Evolutionary conservation across 2,113 vertebrate genomes (phyloP).

Genomic region (Atlantisia rogersi): DNA sequence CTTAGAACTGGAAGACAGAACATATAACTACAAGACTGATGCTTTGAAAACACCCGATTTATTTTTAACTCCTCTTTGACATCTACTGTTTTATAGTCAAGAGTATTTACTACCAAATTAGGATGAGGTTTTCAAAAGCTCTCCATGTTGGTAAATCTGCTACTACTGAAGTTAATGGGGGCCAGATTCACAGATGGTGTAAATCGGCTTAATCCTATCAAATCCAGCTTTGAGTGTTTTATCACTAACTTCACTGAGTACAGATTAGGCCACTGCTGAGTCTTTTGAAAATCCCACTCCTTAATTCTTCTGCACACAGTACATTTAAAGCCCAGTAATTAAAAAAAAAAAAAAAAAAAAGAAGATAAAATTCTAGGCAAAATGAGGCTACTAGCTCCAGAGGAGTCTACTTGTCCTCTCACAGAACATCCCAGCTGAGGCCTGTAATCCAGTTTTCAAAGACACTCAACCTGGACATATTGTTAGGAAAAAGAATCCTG

Average conservation of each 20-base stretch:
- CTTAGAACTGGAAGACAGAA: not conserved
- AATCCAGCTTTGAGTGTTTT: conserved; percentile 69
- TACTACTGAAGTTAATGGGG: conserved; percentile 58
- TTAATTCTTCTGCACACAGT: conserved; percentile 59
- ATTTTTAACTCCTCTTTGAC: not conserved
- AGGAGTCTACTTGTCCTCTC: not conserved
- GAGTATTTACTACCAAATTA: conserved; percentile 33
- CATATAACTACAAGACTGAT: not conserved
- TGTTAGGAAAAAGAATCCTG: not conserved
- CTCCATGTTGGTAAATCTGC: conserved; percentile 42
- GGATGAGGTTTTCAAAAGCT: conserved; percentile 16
- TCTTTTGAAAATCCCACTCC: conserved; percentile 61
- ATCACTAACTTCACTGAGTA: conserved; percentile 63
- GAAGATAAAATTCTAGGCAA: not conserved
- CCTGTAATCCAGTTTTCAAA: not conserved
- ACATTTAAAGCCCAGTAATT: conserved; percentile 48
- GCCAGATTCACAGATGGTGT: conserved; percentile 70
- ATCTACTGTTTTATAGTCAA: not conserved
- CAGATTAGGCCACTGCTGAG: conserved; percentile 55
- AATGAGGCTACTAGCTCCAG: not conserved
- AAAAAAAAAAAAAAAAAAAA: not conserved
- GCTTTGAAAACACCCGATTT: not conserved
- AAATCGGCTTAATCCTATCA: conserved; percentile 64
- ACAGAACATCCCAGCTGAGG: not conserved
- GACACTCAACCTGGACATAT: not conserved